Evolutionary conservation across 2,888 invertebrate species (phyloP), one percentile per base, ranked within the genome.

Genomic region (Miltochrista miniata): DNA sequence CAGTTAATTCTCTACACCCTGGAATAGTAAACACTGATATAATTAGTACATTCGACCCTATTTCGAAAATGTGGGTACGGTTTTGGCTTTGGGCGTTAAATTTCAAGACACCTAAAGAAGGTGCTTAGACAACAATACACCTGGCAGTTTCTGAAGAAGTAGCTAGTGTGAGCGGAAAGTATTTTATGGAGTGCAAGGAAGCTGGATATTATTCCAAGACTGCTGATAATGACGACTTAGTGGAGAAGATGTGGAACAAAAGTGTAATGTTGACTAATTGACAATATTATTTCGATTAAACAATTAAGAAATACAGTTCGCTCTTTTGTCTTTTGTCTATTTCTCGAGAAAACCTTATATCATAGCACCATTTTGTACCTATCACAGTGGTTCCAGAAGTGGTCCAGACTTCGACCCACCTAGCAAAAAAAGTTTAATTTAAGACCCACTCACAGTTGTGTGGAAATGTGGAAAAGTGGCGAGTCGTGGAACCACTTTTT

Each of bases 1-100:
- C 95, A 0, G 96, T 93, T 0, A 97, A 97, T 74, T 95, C 94
- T 58, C 81, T 97, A 44, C 97, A 97, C 84, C 97, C 97, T 0
- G 98, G 98, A 10, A 86, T 96, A 76, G 95, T 97, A 34, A 94
- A 95, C 74, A 95, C 95, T 0, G 95, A 95, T 12, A 96, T 96
- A 46, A 96, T 95, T 93, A 92, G 94, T 34, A 94, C 92, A 64
- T 81, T 93, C 10, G 93, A 93, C 0, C 45, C 57, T 0, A 7
- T 48, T 1, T 0, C 35, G 0, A 78, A 93, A 1, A 94, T 92
- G 14, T 83, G 93, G 0, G 58, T 95, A 55, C 77, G 88, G 56
- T 69, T 93, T 7, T 77, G 95, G 2, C 84, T 93, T 0, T 93
- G 93, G 65, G 80, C 92, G 0, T 87, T 95, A 1, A 47, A 38